Base-by-base conservation (phyloP, 2,113 vertebrate genomes). In the Microcebus murinus region DNA sequence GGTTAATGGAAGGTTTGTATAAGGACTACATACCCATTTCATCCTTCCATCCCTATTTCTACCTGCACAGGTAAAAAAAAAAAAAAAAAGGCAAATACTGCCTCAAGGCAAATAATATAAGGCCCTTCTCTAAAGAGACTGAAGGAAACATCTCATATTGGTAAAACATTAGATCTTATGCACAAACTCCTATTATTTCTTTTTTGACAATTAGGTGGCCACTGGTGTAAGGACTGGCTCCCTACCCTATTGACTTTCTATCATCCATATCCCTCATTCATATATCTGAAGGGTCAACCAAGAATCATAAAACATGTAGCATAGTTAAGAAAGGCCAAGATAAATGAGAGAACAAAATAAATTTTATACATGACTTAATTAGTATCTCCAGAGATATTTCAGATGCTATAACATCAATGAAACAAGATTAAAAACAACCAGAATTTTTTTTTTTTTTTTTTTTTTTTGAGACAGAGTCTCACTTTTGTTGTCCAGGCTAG, bases 271-370 rank as follows among this genome's bases (percentile, higher is more conserved):
- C 34, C 48, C 7, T 61, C 34, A 79, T 59, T 80, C 39, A 84
- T 52, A 10, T 6, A 91, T 29, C 23, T 61, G 42, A 87, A 91
- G 42, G 57, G 50, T 59, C 63, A 87, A 87, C 39, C 50, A 93
- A 85, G 83, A 91, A 91, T 93, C 77, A 84, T 29, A 79, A 93
- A 93, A 93, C 8, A 84, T n/a, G 39, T 3, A 88, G 55, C 68
- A 74, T 25, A 65, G 87, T 52, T 45, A 89, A 73, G 25, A 89
- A 89, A 89, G 65, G 45, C 42, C 71, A 90, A 95, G 71, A 92
- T 73, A 89, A 95, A 85, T 52, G 55, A 89, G 36, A 36, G 12
- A 83, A 79, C 29, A 90, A 87, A 95, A 79, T 11, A 84, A 84
- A 92, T 20, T 73, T 88, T 42, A 86, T 63, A 45, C 55, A 65